Evolutionary conservation across 2,888 invertebrate genomes (phyloP).

Genomic region (Cerastis leucographa): DNA sequence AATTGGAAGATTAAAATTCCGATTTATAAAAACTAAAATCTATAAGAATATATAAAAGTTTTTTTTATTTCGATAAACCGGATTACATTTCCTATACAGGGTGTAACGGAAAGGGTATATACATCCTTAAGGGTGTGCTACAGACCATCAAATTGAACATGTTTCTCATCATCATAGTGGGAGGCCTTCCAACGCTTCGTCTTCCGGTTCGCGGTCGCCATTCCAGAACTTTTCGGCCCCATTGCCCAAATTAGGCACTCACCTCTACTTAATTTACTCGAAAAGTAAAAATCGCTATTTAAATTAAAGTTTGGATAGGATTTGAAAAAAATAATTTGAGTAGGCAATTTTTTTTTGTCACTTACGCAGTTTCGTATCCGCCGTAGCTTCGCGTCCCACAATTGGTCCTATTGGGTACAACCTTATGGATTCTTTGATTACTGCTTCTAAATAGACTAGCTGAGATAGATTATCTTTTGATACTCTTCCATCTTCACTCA

Average conservation of each 20-base stretch:
- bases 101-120: no score
- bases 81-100: not conserved
- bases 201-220: no score
- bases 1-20: not conserved
- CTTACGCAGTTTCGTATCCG: slow-evolving; percentile 54
- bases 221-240: no score
- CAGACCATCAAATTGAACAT: no score
- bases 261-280: not conserved
- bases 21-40: not conserved
- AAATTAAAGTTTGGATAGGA: not conserved
- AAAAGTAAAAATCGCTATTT: not conserved
- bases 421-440: slow-evolving; percentile 61
- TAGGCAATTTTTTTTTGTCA: not conserved
- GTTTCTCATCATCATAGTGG: no score
- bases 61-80: not conserved
- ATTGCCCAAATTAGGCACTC: not conserved
- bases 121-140: no score
- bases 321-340: not conserved
- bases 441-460: slow-evolving; percentile 60
- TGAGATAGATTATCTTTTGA: slow-evolving; percentile 42
- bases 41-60: not conserved
- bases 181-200: no score
- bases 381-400: slow-evolving; percentile 45
- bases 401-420: slow-evolving; percentile 59
- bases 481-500: slow-evolving; percentile 43